Evolutionary conservation across 2,888 invertebrate genomes (phyloP).

Genomic region (Ormyrus pomaceus): DNA sequence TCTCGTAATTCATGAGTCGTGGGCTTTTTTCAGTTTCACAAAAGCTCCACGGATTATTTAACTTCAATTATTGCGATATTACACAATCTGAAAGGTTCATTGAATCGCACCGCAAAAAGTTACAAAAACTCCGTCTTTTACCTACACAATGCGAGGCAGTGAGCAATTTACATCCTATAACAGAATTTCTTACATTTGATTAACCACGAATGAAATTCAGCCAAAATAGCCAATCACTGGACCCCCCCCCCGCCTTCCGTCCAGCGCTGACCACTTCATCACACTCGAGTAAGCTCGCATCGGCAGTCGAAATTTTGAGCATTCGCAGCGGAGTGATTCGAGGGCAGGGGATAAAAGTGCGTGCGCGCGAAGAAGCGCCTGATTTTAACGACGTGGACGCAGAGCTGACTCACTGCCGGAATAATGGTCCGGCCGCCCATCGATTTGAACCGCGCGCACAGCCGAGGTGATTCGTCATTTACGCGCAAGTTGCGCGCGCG

Average conservation of each 20-base stretch:
- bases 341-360: conserved; percentile 30
- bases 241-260: conserved; percentile 42
- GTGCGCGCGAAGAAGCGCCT: conserved; percentile 3
- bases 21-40: too few relatives aligned
- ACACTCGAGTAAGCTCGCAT: conserved; percentile 27
- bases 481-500: conserved; percentile 49
- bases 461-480: conserved; percentile 41
- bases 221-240: conserved; percentile 53
- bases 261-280: conserved; percentile 45
- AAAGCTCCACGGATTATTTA: too few relatives aligned
- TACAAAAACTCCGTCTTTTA: not conserved
- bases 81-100: not conserved
- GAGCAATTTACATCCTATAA: conserved; percentile 10
- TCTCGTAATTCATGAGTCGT: too few relatives aligned
- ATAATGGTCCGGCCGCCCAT: conserved; percentile 36
- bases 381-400: conserved; percentile 53
- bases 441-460: conserved; percentile 40
- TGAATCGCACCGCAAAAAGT: not conserved
- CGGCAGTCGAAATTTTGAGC: conserved; percentile 20
- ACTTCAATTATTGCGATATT: too few relatives aligned
- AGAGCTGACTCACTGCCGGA: conserved; percentile 44
- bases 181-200: conserved; percentile 35
- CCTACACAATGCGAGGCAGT: not conserved
- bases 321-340: not conserved
- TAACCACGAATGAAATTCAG: conserved; percentile 28